A percentile compares a stretch with the other conserved stretches of the same genome.
These are phyloP conservation scores for Emydura subglobosa DNA, from an alignment of 2,113 vertebrate species.

Conservation along the genomic window DNA sequence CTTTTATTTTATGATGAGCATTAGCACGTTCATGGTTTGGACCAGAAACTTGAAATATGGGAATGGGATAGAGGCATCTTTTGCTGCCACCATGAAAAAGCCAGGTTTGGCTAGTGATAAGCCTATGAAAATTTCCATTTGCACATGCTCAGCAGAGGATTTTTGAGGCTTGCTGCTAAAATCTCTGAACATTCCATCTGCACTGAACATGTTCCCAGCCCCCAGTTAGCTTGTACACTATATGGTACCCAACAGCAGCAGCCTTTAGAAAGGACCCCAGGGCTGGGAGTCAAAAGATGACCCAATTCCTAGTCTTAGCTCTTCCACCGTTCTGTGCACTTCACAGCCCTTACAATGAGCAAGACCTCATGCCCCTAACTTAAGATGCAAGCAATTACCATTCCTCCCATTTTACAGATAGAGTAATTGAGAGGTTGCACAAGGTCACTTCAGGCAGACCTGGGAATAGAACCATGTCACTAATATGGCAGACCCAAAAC, in stretches of 20 bases:
- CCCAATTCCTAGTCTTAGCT: not conserved
- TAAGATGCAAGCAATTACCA: not conserved
- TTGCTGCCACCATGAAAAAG: not conserved
- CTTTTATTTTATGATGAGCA: not conserved
- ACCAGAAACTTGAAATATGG: not conserved
- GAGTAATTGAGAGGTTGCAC: not conserved
- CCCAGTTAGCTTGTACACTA: not conserved
- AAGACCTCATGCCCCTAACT: not conserved
- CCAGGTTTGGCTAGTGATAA: not conserved
- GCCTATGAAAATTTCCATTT: constrained; percentile 16
- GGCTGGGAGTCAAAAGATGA: too few relatives aligned
- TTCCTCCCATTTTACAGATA: not conserved
- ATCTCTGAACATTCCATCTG: not conserved
- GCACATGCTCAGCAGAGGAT: not conserved
- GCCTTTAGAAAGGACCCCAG: not conserved
- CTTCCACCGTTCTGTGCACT: not conserved
- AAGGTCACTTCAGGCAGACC: not conserved
- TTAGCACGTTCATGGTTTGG: not conserved
- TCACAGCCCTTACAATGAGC: not conserved
- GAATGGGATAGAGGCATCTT: not conserved
- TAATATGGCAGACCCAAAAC: not conserved
- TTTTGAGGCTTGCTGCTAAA: constrained; percentile 49
- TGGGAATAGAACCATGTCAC: not conserved
- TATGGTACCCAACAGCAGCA: too few relatives aligned
- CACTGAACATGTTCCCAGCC: not conserved